These are phyloP conservation scores for Eueremaeus valkanovi DNA, from an alignment of 2,888 invertebrate genomes.

Conservation along the genomic window DNA sequence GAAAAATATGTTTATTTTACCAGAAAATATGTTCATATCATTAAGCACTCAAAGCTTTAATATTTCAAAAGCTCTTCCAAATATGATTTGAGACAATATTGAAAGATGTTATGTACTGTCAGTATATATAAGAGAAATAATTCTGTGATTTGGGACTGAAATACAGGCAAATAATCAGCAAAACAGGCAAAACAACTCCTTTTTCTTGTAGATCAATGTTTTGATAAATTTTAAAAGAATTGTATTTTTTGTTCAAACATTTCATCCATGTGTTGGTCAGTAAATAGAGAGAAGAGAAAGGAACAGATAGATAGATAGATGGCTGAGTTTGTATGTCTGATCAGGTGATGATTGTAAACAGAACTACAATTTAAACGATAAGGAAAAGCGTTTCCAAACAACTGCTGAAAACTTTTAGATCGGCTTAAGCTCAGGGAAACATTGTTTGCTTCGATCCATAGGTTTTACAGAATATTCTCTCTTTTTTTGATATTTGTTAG, in stretches of 20 bases:
- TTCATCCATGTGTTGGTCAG: too few relatives aligned
- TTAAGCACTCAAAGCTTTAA: not conserved
- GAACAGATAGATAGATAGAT: too few relatives aligned
- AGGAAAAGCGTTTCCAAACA: not conserved
- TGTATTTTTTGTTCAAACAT: too few relatives aligned
- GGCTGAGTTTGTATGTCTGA: too few relatives aligned
- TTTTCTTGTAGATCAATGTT: too few relatives aligned
- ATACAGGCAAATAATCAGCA: too few relatives aligned
- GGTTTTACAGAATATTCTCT: not conserved
- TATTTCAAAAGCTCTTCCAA: not conserved
- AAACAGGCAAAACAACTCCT: too few relatives aligned
- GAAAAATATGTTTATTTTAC: constrained; percentile 7
- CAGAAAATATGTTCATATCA: constrained; percentile 13
- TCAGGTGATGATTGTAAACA: not conserved
- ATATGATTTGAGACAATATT: not conserved
- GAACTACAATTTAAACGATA: not conserved
- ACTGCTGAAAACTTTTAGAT: not conserved
- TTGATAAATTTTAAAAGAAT: too few relatives aligned
- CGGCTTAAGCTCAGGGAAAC: not conserved
- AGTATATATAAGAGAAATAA: too few relatives aligned
- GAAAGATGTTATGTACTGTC: too few relatives aligned
- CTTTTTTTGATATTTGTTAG: not conserved
- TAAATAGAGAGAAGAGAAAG: too few relatives aligned
- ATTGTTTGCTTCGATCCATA: not conserved
- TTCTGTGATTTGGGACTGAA: too few relatives aligned